A percentile compares a stretch with the other conserved stretches of the same genome.
Conservation (phyloP, 2,888 invertebrate genomes). For the Polyploca ridens region DNA sequence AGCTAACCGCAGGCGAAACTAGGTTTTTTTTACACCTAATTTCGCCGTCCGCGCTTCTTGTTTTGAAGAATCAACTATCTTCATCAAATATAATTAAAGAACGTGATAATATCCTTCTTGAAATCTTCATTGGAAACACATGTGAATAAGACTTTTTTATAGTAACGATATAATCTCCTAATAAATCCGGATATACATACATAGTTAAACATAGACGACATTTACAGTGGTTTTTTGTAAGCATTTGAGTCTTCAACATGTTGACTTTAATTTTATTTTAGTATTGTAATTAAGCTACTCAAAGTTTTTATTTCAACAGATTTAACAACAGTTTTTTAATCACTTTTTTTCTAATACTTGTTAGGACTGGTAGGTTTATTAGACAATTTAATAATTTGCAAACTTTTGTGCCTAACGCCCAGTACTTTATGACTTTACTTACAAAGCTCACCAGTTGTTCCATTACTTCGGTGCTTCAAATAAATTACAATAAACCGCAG, state of each 20-base stretch:
- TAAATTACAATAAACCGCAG: constrained; percentile 18
- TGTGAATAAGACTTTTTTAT: constrained; percentile 47
- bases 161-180: constrained; percentile 61
- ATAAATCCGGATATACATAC: constrained; percentile 55
- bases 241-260: no score
- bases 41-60: no score
- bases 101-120: neutral
- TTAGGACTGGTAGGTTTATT: no score
- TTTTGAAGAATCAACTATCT: no score
- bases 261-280: no score
- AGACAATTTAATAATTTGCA: neutral
- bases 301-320: neutral
- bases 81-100: neutral
- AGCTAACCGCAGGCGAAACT: constrained; percentile 43
- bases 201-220: constrained; percentile 23
- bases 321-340: neutral
- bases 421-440: neutral
- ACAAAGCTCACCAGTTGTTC: neutral
- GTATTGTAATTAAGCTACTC: no score
- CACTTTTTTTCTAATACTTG: neutral
- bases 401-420: neutral
- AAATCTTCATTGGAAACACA: constrained; percentile 5
- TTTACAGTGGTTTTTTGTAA: neutral
- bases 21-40: constrained; percentile 14
- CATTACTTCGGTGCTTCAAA: neutral